Base-by-base conservation (phyloP, 2,113 vertebrate species). In the Uropsilus gracilis region DNA sequence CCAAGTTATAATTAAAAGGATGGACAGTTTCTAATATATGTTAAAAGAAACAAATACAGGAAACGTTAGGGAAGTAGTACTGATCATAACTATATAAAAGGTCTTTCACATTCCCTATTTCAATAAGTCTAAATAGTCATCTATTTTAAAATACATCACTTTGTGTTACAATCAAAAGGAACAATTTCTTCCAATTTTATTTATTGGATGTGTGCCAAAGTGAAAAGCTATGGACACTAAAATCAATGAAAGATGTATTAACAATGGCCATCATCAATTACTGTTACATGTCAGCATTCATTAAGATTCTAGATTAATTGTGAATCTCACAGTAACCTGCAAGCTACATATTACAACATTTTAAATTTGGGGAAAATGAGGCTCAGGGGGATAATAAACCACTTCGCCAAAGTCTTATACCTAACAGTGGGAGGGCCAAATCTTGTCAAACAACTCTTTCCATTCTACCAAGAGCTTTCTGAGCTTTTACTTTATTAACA, bases 101-200 rank as follows among this genome's bases (percentile, higher is more conserved):
- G 34, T 5, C 32, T 80, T 78, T 46, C 32, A 91, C 22, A 66
- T 50, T 72, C 28, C 50, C 26, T 69, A 90, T 53, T 50, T 69
- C 37, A 68, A 78, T 63, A 71, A 94, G 57, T 83, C 46, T 71
- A 88, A 64, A 53, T 30, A 30, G 34, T 75, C 55, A 50, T 34
- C 50, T 69, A 68, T 22, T 89, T 82, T 68, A 83, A 89, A 63
- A 83, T 66, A 68, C 10, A 55, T 68, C 48, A 69, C 53, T 61
- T 77, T 69, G 18, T 71, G 4, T 75, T 64, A 91, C 18, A 83
- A 32, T 24, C 88, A 64, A 89, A 87, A 90, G 44, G 46, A 53
- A 95, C 87, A 73, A 28, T 22, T 30, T 55, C 53, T 78, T 94
- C 30, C 5, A 46, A 66, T 66, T 75, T 86, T 93, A 86, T 53